These are phyloP conservation scores for Nymphalis io DNA, from an alignment of 1,140 invertebrate genomes.

Conservation along the genomic window DNA sequence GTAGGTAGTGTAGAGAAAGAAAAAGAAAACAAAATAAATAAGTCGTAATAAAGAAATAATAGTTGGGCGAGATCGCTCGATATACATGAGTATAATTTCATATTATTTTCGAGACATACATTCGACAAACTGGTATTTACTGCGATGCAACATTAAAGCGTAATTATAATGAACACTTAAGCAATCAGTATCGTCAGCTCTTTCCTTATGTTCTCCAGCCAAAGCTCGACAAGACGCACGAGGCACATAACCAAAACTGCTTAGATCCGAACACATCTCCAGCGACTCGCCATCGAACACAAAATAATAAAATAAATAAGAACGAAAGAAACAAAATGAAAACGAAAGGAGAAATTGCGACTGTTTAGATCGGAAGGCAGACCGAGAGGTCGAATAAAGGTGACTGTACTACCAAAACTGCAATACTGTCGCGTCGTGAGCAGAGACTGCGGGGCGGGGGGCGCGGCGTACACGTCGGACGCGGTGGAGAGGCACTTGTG, in stretches of 20 bases:
- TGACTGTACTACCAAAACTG: constrained; percentile 95
- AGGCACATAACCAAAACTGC: neutral
- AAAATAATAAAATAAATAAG: constrained; percentile 36
- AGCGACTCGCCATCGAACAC: constrained; percentile 40
- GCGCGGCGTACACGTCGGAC: constrained; percentile 83
- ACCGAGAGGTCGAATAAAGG: constrained; percentile 71
- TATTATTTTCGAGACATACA: constrained; percentile 2
- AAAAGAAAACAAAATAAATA: constrained; percentile 46
- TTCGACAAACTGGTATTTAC: constrained; percentile 16
- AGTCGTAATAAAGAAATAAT: constrained; percentile 29
- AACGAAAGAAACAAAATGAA: constrained; percentile 44
- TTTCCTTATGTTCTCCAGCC: constrained; percentile 12
- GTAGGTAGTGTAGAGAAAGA: constrained; percentile 47
- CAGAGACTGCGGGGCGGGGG: constrained; percentile 84
- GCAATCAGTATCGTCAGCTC: constrained; percentile 12
- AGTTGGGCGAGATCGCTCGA: constrained; percentile 45
- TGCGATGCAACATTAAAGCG: constrained; percentile 20
- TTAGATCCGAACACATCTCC: constrained; percentile 19
- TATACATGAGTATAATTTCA: neutral
- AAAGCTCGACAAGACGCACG: constrained; percentile 30
- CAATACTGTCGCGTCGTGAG: constrained; percentile 92
- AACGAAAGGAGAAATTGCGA: constrained; percentile 73
- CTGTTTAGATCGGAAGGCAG: constrained; percentile 72
- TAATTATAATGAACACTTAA: constrained; percentile 23
- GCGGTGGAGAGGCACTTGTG: constrained; percentile 92